A percentile compares a stretch with the other conserved stretches of the same genome.
Conservation (phyloP, 2,113 vertebrate species). For the Cottus gobio region DNA sequence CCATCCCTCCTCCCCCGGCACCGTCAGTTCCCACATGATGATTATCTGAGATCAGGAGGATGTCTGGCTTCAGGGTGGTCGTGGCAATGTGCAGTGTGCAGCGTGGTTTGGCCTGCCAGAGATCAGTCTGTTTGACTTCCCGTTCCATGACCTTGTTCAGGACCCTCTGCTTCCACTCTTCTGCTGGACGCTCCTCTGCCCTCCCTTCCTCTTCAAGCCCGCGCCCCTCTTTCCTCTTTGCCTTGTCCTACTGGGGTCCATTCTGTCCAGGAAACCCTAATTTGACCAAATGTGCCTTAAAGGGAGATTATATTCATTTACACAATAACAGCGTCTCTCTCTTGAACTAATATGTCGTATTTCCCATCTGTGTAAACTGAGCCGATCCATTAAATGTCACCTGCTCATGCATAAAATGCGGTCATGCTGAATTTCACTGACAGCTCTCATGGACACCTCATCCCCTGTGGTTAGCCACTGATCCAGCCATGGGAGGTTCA, state of each 20-base stretch:
- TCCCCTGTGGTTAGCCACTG: conserved; percentile 51
- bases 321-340: background rate
- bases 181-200: too few species aligned
- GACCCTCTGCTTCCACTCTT: too few species aligned
- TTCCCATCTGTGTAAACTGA: conserved; percentile 25
- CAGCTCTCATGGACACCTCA: conserved; percentile 43
- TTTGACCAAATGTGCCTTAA: background rate
- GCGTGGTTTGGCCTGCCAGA: too few species aligned
- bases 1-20: background rate
- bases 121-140: too few species aligned
- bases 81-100: too few species aligned
- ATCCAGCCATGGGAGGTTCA: conserved; percentile 44
- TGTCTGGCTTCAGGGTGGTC: too few species aligned
- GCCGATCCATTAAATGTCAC: conserved; percentile 46
- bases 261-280: background rate
- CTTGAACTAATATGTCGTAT: conserved; percentile 2
- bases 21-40: too few species aligned
- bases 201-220: too few species aligned
- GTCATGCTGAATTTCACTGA: conserved; percentile 41
- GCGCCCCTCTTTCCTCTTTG: too few species aligned
- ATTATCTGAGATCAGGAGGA: too few species aligned
- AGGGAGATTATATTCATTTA: background rate
- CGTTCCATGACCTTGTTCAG: too few species aligned
- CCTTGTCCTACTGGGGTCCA: too few species aligned
- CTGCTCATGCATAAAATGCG: conserved; percentile 39